Base-by-base conservation (phyloP, 2,888 invertebrate species). In the Meta bourneti region DNA sequence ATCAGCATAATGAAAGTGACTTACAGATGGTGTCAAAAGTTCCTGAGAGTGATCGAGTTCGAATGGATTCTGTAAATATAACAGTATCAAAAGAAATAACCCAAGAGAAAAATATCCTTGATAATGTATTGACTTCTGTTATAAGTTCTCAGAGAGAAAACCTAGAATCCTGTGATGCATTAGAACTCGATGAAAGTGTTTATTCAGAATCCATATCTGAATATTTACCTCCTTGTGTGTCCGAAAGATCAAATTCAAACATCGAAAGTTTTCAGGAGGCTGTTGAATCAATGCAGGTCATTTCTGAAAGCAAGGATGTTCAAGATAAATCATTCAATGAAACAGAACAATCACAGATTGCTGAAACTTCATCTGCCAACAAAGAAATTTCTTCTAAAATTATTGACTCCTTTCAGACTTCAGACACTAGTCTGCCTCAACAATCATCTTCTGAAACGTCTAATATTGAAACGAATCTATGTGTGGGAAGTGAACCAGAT, bases 131-230 rank as follows among this genome's bases (percentile, higher is more conserved):
- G 8, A 48, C 19, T 9, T 48, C 20, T 61, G 19, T 6, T 13
- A 8, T 34, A 34, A 19, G 16, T 52, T 11, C 13, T n/a, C 54
- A 78, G 8, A 34, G n/a, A 52, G 78, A 52, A 52, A 54, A 9
- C 6, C 11, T 16, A 52, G 48, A 34, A 48, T 20, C 13, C 11
- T 19, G 6, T 19, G 48, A 70, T 20, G 51, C 9, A 8, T 13
- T 20, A 69, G 48, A 84, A 48, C 54, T 48, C 0, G 61, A 69
- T n/a, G 69, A 84, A 75, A 84, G 75, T 61, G 11, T 84, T 54
- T 74, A 61, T 61, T 61, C 34, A 54, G 84, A 84, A 48, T 61
- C 61, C 4, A 52, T 48, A 75, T 9, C 74, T 54, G 75, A 84
- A 74, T 74, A 84, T n/a, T 74, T 61, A 9, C 34, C 84, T 19